Conservation (phyloP, 2,113 vertebrate genomes). For the Campylomormyrus tamandua region DNA sequence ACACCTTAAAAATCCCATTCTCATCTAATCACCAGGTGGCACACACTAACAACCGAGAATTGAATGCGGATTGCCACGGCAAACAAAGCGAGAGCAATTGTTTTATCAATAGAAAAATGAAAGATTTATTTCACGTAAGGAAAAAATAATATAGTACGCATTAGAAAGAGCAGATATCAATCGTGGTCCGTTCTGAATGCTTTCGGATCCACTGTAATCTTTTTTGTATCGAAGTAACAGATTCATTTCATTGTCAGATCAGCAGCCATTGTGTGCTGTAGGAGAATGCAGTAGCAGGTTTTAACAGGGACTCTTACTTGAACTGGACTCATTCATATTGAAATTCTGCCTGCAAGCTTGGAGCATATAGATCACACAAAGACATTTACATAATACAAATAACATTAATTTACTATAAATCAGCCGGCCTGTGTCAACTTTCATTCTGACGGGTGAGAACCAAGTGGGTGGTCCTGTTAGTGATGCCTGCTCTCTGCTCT, state of each 20-base stretch:
- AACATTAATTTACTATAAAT: slow-evolving; percentile 29
- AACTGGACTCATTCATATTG: slow-evolving; percentile 27
- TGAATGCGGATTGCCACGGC: slow-evolving; percentile 12
- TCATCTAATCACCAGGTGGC: background rate
- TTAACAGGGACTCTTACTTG: background rate
- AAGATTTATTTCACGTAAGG: background rate
- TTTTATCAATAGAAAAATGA: background rate
- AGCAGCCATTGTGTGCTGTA: background rate
- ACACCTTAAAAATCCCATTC: slow-evolving; percentile 25
- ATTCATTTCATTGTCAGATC: background rate
- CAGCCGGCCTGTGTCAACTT: slow-evolving; percentile 5
- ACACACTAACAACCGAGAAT: slow-evolving; percentile 18
- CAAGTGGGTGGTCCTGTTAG: background rate
- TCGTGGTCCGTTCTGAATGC: background rate
- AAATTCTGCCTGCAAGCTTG: slow-evolving; percentile 25
- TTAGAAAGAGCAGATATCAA: background rate
- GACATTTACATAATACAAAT: slow-evolving; percentile 37
- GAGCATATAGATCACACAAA: slow-evolving; percentile 35
- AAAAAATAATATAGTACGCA: background rate
- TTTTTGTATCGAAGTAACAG: background rate
- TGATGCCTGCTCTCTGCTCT: background rate
- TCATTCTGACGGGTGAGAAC: background rate
- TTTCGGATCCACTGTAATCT: background rate
- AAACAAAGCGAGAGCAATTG: slow-evolving; percentile 14
- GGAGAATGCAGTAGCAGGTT: background rate